Conservation (phyloP, 2,113 vertebrate species). For the Formicarius rufipectus region DNA sequence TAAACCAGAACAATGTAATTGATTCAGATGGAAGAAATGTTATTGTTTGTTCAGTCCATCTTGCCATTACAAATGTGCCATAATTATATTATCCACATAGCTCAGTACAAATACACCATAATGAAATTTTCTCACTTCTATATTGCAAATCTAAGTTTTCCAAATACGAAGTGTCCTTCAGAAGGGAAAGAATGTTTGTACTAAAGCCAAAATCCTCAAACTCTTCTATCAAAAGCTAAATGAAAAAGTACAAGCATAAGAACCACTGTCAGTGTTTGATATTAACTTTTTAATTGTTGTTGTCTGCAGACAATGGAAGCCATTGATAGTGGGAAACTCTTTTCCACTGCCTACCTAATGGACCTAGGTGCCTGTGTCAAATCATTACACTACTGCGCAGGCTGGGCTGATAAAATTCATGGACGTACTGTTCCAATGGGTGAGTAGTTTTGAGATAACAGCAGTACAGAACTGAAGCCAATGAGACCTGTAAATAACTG, state of each 20-base stretch:
- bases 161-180: not conserved
- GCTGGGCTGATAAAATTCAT: slow-evolving; percentile 90
- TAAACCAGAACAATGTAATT: not conserved
- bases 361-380: slow-evolving; percentile 83
- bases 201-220: not conserved
- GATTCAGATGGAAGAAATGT: not conserved
- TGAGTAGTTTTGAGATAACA: slow-evolving; percentile 53
- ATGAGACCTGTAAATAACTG: not conserved
- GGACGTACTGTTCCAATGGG: slow-evolving; percentile 86
- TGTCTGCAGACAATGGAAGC: slow-evolving; percentile 83
- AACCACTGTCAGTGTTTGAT: not conserved
- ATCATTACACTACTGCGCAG: slow-evolving; percentile 83
- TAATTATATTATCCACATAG: not conserved
- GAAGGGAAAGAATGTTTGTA: not conserved
- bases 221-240: not conserved
- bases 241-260: not conserved
- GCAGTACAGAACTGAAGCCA: not conserved
- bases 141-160: not conserved
- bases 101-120: not conserved
- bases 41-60: not conserved
- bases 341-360: slow-evolving; percentile 77
- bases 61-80: not conserved
- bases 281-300: not conserved
- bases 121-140: not conserved
- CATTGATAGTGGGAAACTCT: slow-evolving; percentile 85